phyloP scores from a whole-genome alignment of 2,113 vertebrate genomes.

The Chloroceryle aenea region DNA sequence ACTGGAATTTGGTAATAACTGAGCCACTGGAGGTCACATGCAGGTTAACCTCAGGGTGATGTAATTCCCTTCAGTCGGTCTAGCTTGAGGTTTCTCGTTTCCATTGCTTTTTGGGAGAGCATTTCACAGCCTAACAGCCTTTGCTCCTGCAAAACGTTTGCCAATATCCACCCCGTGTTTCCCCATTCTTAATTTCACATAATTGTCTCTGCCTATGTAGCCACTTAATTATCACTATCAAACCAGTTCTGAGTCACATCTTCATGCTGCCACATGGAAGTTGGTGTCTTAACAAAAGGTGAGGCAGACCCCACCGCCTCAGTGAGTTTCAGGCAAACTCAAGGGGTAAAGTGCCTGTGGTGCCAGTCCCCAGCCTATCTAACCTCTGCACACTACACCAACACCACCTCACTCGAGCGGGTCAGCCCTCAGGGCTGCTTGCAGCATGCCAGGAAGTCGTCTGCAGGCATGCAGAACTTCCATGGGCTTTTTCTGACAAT shows the following conservation, averaged over 20 bases:
- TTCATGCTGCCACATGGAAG: not conserved
- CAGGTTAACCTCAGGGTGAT: not conserved
- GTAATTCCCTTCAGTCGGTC: not conserved
- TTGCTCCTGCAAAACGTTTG: not conserved
- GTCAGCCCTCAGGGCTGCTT: fast-evolving
- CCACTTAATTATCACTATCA: not conserved
- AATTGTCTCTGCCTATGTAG: not conserved
- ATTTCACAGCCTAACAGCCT: not conserved
- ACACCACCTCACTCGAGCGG: fast-evolving
- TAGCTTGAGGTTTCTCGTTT: not conserved
- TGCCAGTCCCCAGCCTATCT: not conserved
- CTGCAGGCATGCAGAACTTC: not conserved
- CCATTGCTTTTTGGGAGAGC: not conserved
- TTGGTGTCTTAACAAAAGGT: not conserved
- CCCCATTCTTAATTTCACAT: not conserved
- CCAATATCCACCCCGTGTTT: not conserved
- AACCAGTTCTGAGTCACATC: not conserved
- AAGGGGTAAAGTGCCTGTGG: not conserved
- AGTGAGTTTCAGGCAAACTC: not conserved
- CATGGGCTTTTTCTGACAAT: not conserved
- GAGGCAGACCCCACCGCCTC: not conserved
- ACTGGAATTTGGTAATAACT: slow-evolving; percentile 7
- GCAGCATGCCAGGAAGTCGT: not conserved
- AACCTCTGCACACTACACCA: fast-evolving
- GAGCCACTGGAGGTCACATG: not conserved